phyloP scores from a whole-genome alignment of 1,140 invertebrate genomes.

The Prorops nasuta region DNA sequence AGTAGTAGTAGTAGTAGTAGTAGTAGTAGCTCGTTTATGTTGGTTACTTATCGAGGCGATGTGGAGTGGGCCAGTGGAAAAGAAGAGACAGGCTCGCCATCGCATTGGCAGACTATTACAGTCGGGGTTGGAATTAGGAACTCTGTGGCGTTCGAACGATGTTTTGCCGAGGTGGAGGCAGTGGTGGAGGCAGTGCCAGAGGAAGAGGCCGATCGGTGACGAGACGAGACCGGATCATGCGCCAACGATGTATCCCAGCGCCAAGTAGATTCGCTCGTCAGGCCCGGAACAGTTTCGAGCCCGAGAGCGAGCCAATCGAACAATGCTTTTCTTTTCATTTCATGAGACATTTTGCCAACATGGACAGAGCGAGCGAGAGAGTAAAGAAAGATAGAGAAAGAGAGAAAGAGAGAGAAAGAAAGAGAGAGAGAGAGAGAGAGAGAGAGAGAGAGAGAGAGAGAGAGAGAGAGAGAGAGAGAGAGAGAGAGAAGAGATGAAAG shows the following conservation, averaged over 20 bases:
- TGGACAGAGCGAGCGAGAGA: conserved; percentile 1
- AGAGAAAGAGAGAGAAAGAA: conserved; percentile 11
- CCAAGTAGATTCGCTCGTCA: too few species aligned
- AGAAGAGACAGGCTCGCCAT: conserved; percentile 56
- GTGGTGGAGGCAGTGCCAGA: neutral
- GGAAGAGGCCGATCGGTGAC: too few species aligned
- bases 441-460: conserved; percentile 4
- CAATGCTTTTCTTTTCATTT: neutral
- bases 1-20: neutral
- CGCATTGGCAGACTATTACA: conserved; percentile 58
- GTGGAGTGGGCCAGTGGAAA: conserved; percentile 55
- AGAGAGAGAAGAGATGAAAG: conserved; percentile 25
- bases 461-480: conserved; percentile 13
- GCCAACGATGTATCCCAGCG: too few species aligned
- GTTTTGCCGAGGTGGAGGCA: conserved; percentile 22
- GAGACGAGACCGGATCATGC: too few species aligned
- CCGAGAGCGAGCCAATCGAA: too few species aligned
- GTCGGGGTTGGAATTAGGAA: conserved; percentile 54
- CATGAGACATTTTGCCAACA: conserved; percentile 21
- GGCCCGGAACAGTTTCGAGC: too few species aligned
- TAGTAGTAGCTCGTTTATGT: conserved; percentile 5
- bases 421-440: conserved; percentile 4
- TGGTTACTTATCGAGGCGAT: conserved; percentile 56
- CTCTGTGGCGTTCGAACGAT: conserved; percentile 43
- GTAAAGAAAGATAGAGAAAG: conserved; percentile 9